A percentile compares a stretch with the other conserved stretches of the same genome.
phyloP scores from a whole-genome alignment of 2,113 vertebrate species.

The Hippotragus niger region DNA sequence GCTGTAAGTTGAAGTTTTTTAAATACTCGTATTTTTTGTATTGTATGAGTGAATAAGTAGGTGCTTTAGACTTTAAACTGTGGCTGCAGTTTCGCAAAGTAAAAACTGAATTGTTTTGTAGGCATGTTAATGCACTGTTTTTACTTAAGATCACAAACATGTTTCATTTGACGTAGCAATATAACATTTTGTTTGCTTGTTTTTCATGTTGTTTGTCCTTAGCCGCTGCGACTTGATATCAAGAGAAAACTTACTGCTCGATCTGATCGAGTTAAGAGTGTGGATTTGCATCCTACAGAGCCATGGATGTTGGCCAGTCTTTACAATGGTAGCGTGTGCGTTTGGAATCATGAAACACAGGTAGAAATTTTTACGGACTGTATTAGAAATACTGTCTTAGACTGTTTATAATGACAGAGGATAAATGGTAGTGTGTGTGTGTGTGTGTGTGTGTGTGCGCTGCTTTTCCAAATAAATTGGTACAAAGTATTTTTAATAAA shows the following conservation, averaged over 20 bases:
- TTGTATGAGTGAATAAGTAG: not conserved
- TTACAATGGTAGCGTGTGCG: constrained; percentile 96
- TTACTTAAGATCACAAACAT: not conserved
- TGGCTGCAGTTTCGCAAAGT: not conserved
- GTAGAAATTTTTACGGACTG: constrained; percentile 74
- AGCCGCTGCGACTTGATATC: constrained; percentile 97
- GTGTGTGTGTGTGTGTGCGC: fast-evolving
- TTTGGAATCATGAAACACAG: constrained; percentile 98
- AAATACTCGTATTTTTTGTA: not conserved
- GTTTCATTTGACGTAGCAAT: not conserved
- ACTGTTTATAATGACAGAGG: not conserved
- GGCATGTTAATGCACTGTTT: constrained; percentile 3
- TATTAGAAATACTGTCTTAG: not conserved
- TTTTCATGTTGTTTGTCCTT: not conserved
- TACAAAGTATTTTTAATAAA: not conserved
- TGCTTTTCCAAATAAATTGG: not conserved
- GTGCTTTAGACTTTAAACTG: not conserved
- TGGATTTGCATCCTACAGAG: constrained; percentile 94
- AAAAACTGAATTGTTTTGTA: constrained; percentile 32
- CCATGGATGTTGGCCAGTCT: constrained; percentile 98
- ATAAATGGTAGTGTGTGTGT: not conserved
- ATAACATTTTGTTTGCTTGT: not conserved
- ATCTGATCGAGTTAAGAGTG: constrained; percentile 96
- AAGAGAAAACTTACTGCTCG: constrained; percentile 95
- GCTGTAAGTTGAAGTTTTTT: not conserved